Evolutionary conservation across 2,113 vertebrate genomes (phyloP).

Genomic region (Hydrochoerus hydrochaeris): DNA sequence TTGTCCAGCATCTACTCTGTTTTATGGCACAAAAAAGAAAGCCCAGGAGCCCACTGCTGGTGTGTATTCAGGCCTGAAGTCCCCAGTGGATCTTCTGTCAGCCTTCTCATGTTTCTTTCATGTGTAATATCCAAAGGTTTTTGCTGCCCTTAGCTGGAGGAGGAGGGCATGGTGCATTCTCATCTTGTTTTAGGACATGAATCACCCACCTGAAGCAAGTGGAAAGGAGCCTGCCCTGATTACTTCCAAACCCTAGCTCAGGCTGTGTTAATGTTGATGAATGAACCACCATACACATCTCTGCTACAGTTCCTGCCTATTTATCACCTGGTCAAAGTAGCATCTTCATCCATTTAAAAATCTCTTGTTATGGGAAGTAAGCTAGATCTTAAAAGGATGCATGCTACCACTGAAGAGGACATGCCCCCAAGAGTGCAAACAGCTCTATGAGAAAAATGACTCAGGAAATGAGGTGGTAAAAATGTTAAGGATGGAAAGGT

Average conservation of each 20-base stretch:
- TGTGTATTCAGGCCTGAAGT: neutral
- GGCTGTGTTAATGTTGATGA: neutral
- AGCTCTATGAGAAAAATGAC: slow-evolving; percentile 19
- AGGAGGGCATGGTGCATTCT: neutral
- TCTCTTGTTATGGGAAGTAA: neutral
- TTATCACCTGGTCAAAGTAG: neutral
- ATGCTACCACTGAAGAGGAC: slow-evolving; percentile 13
- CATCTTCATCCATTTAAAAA: neutral
- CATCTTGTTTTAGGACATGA: neutral
- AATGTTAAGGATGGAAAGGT: neutral
- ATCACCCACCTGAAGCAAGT: neutral
- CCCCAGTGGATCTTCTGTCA: neutral
- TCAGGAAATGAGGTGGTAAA: neutral
- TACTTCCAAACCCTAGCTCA: neutral
- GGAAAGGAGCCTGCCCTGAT: neutral
- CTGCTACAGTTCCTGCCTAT: neutral
- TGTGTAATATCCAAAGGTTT: neutral
- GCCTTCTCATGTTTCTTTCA: neutral
- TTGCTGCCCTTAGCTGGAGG: neutral
- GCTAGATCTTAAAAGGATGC: slow-evolving; percentile 23
- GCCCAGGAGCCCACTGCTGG: neutral
- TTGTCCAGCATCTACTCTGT: neutral
- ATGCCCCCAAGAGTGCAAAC: neutral
- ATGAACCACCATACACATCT: neutral
- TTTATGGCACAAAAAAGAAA: neutral